A percentile compares a stretch with the other conserved stretches of the same genome.
Conservation (phyloP, 2,888 invertebrate species). For the Metallyticus violacea region DNA sequence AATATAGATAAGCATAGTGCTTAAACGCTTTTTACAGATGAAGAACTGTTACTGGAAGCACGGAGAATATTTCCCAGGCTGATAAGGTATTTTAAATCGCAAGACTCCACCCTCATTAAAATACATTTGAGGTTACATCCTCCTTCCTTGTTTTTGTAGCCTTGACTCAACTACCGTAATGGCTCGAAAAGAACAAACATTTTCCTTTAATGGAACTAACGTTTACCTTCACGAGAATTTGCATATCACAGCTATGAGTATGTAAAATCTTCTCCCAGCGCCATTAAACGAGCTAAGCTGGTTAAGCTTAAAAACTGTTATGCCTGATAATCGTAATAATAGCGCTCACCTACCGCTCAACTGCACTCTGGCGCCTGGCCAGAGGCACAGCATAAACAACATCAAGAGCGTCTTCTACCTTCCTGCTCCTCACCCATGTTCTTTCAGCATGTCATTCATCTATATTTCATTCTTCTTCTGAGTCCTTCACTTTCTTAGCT, state of each 20-base stretch:
- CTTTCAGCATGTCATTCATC: too few species aligned
- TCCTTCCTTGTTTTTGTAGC: background rate
- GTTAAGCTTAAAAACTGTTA: background rate
- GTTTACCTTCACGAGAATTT: background rate
- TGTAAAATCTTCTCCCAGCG: background rate
- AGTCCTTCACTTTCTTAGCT: too few species aligned
- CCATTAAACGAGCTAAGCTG: background rate
- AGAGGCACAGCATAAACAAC: too few species aligned
- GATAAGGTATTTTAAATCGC: background rate
- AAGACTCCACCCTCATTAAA: background rate
- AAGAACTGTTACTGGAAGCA: background rate
- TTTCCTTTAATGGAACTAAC: background rate
- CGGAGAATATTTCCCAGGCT: background rate
- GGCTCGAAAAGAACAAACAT: background rate
- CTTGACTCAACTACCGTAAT: background rate
- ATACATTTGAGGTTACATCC: too few species aligned
- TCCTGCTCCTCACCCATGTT: too few species aligned
- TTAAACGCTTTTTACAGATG: too few species aligned
- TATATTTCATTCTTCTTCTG: too few species aligned
- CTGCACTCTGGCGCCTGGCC: too few species aligned
- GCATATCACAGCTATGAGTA: background rate
- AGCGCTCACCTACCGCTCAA: too few species aligned
- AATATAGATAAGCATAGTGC: too few species aligned
- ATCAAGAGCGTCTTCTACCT: too few species aligned
- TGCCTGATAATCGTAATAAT: background rate